Conservation (phyloP, 2,888 invertebrate genomes). For the Silvanus unidentatus region DNA sequence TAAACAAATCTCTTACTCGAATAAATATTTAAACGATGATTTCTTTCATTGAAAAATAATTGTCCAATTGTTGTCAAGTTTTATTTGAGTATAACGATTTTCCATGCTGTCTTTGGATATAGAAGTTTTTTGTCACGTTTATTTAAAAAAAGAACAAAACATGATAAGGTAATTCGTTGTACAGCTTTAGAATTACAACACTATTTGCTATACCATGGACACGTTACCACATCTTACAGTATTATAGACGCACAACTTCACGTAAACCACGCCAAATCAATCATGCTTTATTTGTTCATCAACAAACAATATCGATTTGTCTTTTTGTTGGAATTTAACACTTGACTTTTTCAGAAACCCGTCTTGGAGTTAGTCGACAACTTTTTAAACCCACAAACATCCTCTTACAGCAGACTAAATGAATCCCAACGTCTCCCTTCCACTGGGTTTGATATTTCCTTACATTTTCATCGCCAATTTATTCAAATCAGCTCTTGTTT, state of each 20-base stretch:
- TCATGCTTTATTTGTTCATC: not conserved
- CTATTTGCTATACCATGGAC: too few relatives aligned
- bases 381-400: conserved; percentile 38
- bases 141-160: conserved; percentile 37
- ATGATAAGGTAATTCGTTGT: conserved; percentile 33
- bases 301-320: not conserved
- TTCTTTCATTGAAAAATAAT: conserved; percentile 4
- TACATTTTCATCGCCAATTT: too few relatives aligned
- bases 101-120: conserved; percentile 31
- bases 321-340: not conserved
- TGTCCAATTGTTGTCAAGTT: conserved; percentile 5
- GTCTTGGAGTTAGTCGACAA: conserved; percentile 43
- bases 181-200: not conserved
- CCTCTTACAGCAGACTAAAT: conserved; percentile 41
- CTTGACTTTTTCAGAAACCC: conserved; percentile 39
- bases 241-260: not conserved
- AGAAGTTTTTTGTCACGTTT: conserved; percentile 39
- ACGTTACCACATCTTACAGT: not conserved
- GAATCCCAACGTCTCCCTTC: conserved; percentile 41
- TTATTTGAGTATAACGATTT: conserved; percentile 12
- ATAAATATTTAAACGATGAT: conserved; percentile 1
- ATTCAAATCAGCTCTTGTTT: too few relatives aligned
- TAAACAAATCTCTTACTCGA: conserved; percentile 5
- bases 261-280: conserved; percentile 1
- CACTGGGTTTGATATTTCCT: too few relatives aligned